Conservation (phyloP, 2,888 invertebrate genomes). For the Pyrrhia umbra region DNA sequence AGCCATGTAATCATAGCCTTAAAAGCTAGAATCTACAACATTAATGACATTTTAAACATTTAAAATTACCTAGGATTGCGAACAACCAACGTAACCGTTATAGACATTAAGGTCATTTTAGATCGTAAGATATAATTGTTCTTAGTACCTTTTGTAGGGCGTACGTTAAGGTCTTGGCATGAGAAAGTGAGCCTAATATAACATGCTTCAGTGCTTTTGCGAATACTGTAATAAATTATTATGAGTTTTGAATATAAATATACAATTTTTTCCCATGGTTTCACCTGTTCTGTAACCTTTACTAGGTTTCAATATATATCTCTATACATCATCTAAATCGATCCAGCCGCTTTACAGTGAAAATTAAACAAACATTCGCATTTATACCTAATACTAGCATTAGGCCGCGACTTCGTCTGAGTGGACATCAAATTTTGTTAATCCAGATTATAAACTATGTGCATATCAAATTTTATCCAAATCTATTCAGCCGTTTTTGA, state of each 20-base stretch:
- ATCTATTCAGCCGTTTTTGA: no score
- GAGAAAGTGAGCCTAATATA: slow-evolving; percentile 26
- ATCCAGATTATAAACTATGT: no score
- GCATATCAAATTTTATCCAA: no score
- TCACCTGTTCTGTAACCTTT: no score
- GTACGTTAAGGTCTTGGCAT: slow-evolving; percentile 1
- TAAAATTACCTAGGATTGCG: slow-evolving; percentile 38
- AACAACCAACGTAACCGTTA: slow-evolving; percentile 35
- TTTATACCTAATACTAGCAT: no score
- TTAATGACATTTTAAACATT: slow-evolving; percentile 47
- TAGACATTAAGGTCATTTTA: slow-evolving; percentile 56
- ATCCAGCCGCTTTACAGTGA: no score
- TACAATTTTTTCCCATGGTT: background rate
- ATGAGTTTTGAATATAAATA: background rate
- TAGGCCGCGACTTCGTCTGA: no score
- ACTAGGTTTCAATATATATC: no score
- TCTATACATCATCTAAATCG: no score
- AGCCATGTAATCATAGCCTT: slow-evolving; percentile 18
- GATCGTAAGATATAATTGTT: slow-evolving; percentile 56
- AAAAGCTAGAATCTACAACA: slow-evolving; percentile 17
- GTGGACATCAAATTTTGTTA: no score
- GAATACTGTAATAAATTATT: slow-evolving; percentile 16
- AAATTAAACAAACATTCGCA: no score
- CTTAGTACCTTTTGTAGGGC: slow-evolving; percentile 16
- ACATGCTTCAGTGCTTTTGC: background rate